Evolutionary conservation across 2,888 invertebrate genomes (phyloP).

Genomic region (Amphiduros pacificus): DNA sequence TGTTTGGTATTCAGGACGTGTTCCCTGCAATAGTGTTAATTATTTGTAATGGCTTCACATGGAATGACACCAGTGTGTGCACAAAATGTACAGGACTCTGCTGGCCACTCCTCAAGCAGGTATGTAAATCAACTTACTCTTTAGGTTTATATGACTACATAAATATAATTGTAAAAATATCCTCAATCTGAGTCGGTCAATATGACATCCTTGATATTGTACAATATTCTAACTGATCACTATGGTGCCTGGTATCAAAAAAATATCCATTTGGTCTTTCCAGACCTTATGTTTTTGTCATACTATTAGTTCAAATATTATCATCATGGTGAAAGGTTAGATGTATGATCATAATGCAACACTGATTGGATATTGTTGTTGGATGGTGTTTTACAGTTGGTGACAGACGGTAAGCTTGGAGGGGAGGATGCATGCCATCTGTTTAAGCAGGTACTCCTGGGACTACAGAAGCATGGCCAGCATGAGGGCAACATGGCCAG

Average conservation of each 20-base stretch:
- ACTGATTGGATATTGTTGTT: not conserved
- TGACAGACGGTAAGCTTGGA: conserved; percentile 67
- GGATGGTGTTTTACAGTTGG: conserved; percentile 64
- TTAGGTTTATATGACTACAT: not conserved
- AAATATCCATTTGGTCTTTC: no score
- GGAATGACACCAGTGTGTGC: conserved; percentile 84
- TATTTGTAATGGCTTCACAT: conserved; percentile 69
- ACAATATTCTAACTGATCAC: not conserved
- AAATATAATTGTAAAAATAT: not conserved
- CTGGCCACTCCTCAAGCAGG: conserved; percentile 67
- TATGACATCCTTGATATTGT: not conserved
- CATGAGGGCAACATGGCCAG: conserved; percentile 86
- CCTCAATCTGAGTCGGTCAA: not conserved
- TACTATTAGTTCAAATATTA: no score
- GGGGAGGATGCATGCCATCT: conserved; percentile 72
- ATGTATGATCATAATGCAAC: no score
- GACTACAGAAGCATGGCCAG: conserved; percentile 83
- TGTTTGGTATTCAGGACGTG: conserved; percentile 38
- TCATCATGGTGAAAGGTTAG: no score
- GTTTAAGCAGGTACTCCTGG: conserved; percentile 76
- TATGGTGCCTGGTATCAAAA: not conserved
- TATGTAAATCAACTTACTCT: conserved; percentile 26
- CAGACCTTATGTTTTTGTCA: no score
- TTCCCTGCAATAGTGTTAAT: conserved; percentile 48
- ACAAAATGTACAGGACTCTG: conserved; percentile 77